Conservation (phyloP, 2,797 vertebrate species). For the Sphaeramia orbicularis region DNA sequence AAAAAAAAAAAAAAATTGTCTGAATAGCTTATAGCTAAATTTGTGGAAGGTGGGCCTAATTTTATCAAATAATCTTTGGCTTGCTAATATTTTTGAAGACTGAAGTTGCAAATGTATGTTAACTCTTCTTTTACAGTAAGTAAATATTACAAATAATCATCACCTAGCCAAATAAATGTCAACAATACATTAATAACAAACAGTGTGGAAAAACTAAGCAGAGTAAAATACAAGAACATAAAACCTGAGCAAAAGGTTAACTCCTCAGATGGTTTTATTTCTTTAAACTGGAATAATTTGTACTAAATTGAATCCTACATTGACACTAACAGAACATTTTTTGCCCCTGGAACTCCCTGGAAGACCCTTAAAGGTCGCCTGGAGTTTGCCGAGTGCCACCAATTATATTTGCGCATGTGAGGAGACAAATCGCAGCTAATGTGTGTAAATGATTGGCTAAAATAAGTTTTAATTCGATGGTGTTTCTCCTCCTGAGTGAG, state of each 20-base stretch:
- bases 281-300: conserved; percentile 1
- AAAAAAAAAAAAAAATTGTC: too few relatives aligned
- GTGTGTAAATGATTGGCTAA: not conserved
- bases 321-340: not conserved
- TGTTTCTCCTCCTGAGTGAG: not conserved
- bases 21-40: too few relatives aligned
- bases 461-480: conserved; percentile 1
- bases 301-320: conserved; percentile 3
- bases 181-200: too few relatives aligned
- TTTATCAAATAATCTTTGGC: not conserved
- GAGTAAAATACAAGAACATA: too few relatives aligned
- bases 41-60: not conserved
- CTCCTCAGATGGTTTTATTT: not conserved
- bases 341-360: conserved; percentile 31
- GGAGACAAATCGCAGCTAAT: conserved; percentile 11
- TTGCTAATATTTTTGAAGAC: not conserved
- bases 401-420: conserved; percentile 57
- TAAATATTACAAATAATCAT: too few relatives aligned
- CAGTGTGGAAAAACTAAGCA: too few relatives aligned
- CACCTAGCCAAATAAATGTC: too few relatives aligned
- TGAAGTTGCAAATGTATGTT: not conserved
- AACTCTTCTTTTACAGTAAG: not conserved
- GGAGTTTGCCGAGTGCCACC: conserved; percentile 35
- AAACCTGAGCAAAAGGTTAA: not conserved
- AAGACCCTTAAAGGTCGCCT: conserved; percentile 46